These are phyloP conservation scores for Xyliphius kryptos DNA, from an alignment of 2,113 vertebrate genomes.

Conservation along the genomic window DNA sequence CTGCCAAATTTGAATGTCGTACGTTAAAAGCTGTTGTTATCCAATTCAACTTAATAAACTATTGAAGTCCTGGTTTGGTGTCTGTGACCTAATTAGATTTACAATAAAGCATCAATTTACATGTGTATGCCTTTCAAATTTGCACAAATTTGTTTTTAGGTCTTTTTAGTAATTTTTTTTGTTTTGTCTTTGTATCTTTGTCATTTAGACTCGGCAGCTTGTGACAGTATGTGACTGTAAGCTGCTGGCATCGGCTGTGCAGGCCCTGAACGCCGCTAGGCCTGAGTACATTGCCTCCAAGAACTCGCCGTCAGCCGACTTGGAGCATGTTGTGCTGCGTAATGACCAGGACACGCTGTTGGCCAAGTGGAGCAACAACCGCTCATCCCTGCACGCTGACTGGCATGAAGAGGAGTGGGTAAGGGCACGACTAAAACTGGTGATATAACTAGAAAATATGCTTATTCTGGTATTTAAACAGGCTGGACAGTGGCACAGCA, in stretches of 20 bases:
- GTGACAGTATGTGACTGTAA: constrained; percentile 95
- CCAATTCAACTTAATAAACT: too few relatives aligned
- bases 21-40: too few relatives aligned
- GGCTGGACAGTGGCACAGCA: too few relatives aligned
- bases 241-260: constrained; percentile 86
- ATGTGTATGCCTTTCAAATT: too few relatives aligned
- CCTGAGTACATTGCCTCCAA: constrained; percentile 96
- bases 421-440: constrained; percentile 15
- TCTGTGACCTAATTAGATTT: too few relatives aligned
- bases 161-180: too few relatives aligned
- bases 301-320: constrained; percentile 83
- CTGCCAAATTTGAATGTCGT: too few relatives aligned
- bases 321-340: constrained; percentile 89
- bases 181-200: not conserved
- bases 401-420: constrained; percentile 98
- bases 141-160: too few relatives aligned
- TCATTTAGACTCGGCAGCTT: constrained; percentile 82
- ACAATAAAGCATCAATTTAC: too few relatives aligned
- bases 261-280: constrained; percentile 85
- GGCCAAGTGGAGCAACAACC: constrained; percentile 89
- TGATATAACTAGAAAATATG: too few relatives aligned
- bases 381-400: constrained; percentile 81
- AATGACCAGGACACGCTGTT: constrained; percentile 94
- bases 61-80: too few relatives aligned
- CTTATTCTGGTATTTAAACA: too few relatives aligned